Evolutionary conservation across 1,140 invertebrate species (phyloP), one percentile per base, ranked within the genome.

Genomic region (Drosophila prosaltans): DNA sequence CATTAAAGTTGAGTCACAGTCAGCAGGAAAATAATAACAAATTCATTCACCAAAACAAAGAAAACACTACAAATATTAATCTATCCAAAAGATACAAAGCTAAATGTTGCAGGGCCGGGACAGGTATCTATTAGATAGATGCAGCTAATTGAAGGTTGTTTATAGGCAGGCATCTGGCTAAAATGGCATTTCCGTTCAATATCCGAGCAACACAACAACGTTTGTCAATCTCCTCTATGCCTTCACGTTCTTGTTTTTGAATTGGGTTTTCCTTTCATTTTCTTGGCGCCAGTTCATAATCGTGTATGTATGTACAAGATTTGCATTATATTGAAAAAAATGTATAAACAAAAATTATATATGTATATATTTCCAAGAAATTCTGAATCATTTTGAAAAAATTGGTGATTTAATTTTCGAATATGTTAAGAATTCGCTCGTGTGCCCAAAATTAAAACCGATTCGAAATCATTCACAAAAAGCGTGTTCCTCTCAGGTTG

Each of bases 151-250:
- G 63, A 21, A 40, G 30, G 43, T 67, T 67, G 68, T 78, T 78
- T 78, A 64, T 69, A 55, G 7, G 43, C 71, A 77, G 75, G 71
- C 68, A 72, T 69, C 69, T 68, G 67, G 55, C 64, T 62, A 69
- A 69, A 82, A 82, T 73, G 79, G 82, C 70, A 89, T 89, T 88
- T 88, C 83, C 83, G 83, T 74, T 86, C 82, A 62, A 9, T 36
- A 54, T 69, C 51, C 55, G 48, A 66, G 16, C 16, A 16, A 16
- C 16, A 16, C 16, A 16, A 64, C 9, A 78, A 57, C 78, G 66
- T 69, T 80, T 88, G 82, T 88, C 82, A 86, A 65, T 69, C 41
- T 41, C 64, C 78, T 30, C 45, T 48, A 65, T 16, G 26, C 63
- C 63, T 69, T 62, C 57, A 26, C 3, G 45, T 51, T 51, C n/a